Evolutionary conservation across 2,113 vertebrate genomes (phyloP).

Genomic region (Corythoichthys intestinalis): DNA sequence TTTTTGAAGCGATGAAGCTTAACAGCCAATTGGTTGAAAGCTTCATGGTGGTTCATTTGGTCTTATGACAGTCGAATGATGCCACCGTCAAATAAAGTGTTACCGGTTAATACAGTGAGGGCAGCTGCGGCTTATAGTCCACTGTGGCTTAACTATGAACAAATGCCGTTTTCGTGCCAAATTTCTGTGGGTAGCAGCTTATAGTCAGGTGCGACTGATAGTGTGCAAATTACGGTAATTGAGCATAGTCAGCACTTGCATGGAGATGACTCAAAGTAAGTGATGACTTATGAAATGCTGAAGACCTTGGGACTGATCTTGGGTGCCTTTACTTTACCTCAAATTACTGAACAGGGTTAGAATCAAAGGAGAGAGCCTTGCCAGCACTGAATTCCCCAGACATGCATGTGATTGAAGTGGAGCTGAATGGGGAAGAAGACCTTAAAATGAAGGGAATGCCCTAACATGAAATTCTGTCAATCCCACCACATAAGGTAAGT

Average conservation of each 20-base stretch:
- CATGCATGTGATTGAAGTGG: conserved; percentile 42
- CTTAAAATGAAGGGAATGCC: conserved; percentile 38
- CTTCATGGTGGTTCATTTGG: too few relatives aligned
- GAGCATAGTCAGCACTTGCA: conserved; percentile 36
- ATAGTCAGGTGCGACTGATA: too few relatives aligned
- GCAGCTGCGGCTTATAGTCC: too few relatives aligned
- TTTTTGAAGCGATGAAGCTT: too few relatives aligned
- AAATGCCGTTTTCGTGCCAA: too few relatives aligned
- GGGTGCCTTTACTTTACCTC: conserved; percentile 32
- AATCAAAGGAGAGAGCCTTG: conserved; percentile 62
- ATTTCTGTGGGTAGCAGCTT: too few relatives aligned
- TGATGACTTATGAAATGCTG: conserved; percentile 44
- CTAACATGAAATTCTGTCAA: conserved; percentile 18
- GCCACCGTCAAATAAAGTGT: too few relatives aligned
- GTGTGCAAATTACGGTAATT: conserved; percentile 2
- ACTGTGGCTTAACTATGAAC: too few relatives aligned
- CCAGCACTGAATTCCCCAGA: conserved; percentile 62
- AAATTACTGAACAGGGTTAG: conserved; percentile 55
- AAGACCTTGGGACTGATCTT: conserved; percentile 33
- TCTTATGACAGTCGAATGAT: too few relatives aligned
- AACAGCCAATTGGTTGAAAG: too few relatives aligned
- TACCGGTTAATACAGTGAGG: too few relatives aligned
- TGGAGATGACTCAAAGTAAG: conserved; percentile 37
- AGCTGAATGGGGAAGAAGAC: conserved; percentile 34
- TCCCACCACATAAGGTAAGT: conserved; percentile 30